phyloP scores from a whole-genome alignment of 2,797 vertebrate species.

The Artibeus lituratus region DNA sequence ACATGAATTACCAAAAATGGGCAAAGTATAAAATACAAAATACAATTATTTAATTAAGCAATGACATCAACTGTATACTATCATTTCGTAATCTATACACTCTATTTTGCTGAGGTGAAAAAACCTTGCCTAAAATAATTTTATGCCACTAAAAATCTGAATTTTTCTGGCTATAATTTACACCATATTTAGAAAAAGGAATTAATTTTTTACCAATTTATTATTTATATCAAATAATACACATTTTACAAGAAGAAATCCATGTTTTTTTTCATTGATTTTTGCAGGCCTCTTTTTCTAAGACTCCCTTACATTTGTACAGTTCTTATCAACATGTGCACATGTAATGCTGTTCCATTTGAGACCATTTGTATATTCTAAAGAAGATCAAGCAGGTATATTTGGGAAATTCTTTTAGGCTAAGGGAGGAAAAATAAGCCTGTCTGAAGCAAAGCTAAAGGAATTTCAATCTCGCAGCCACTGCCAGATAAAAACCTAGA shows the following conservation, averaged over 20 bases:
- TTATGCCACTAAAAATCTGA: slow-evolving; percentile 7
- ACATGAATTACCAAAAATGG: slow-evolving; percentile 40
- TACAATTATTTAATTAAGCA: slow-evolving; percentile 58
- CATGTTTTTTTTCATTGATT: background rate
- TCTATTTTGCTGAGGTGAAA: background rate
- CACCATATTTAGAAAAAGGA: background rate
- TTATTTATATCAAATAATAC: background rate
- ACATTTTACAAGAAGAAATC: background rate
- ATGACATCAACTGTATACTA: slow-evolving; percentile 1
- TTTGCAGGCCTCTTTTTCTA: background rate
- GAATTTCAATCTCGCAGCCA: slow-evolving; percentile 62
- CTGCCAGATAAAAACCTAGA: slow-evolving; percentile 75
- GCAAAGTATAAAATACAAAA: slow-evolving; percentile 34
- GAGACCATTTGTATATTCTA: slow-evolving; percentile 49
- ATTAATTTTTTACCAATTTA: background rate
- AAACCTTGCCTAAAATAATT: background rate
- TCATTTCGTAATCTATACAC: background rate
- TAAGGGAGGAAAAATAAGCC: background rate
- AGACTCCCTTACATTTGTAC: background rate
- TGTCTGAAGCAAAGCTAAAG: slow-evolving; percentile 66
- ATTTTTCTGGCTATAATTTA: background rate
- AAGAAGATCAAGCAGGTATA: slow-evolving; percentile 22
- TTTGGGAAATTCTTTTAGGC: slow-evolving; percentile 42
- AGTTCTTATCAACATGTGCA: background rate
- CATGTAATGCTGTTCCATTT: background rate